These are phyloP conservation scores for Heliothis virescens DNA, from an alignment of 1,140 invertebrate species.

Conservation along the genomic window DNA sequence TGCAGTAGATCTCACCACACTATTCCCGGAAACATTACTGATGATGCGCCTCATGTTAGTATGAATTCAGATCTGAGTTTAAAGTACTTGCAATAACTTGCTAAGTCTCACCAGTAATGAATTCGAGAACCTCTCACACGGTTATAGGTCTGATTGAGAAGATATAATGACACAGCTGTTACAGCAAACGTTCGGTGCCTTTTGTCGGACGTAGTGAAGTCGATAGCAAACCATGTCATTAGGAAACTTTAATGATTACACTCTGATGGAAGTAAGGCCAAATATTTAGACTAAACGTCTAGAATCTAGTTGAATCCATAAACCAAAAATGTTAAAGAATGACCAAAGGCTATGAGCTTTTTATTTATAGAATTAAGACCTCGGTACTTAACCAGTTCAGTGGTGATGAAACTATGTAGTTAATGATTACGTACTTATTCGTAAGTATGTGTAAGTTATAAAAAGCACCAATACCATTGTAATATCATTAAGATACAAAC, in stretches of 20 bases:
- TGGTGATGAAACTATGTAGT: constrained; percentile 51
- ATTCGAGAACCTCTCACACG: constrained; percentile 12
- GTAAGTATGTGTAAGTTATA: constrained; percentile 43
- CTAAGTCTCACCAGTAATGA: constrained; percentile 37
- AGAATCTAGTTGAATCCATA: constrained; percentile 65
- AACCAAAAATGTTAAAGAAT: constrained; percentile 77
- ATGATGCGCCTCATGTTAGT: constrained; percentile 9
- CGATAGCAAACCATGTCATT: constrained; percentile 48
- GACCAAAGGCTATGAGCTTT: constrained; percentile 83
- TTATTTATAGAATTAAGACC: constrained; percentile 70
- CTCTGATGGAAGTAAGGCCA: constrained; percentile 59
- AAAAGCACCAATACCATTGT: constrained; percentile 44
- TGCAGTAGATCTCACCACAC: constrained; percentile 75
- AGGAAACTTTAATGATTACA: constrained; percentile 57
- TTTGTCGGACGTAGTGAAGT: constrained; percentile 17
- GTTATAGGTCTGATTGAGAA: constrained; percentile 42
- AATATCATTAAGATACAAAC: constrained; percentile 19
- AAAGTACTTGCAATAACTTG: constrained; percentile 15
- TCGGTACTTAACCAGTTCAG: constrained; percentile 27
- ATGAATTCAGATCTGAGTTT: constrained; percentile 45
- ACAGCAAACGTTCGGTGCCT: constrained; percentile 17
- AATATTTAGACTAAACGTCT: constrained; percentile 64
- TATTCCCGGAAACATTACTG: constrained; percentile 48
- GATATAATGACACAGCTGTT: constrained; percentile 45
- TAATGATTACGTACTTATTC: constrained; percentile 51